Evolutionary conservation across 2,113 vertebrate genomes (phyloP), one percentile per base, ranked within the genome.

Genomic region (Turnix velox): DNA sequence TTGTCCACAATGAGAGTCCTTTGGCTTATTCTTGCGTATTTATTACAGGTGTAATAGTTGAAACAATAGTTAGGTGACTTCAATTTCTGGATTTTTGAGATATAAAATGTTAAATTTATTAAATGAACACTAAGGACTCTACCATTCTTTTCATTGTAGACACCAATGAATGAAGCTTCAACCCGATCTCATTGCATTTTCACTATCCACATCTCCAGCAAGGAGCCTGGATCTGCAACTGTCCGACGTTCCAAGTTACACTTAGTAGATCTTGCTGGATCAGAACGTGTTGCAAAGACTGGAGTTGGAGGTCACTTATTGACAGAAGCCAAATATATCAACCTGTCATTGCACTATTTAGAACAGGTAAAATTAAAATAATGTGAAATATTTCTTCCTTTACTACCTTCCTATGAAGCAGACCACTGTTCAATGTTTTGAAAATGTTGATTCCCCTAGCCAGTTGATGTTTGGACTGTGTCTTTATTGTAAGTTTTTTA

Each of bases 121-220:
- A 13, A 72, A 37, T 85, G 10, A 78, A 39, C 13, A 43, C 0
- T 62, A n/a, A 59, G n/a, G 33, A 30, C 16, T 42, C 17, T 51
- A 87, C 18, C 39, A 20, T 61, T 79, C 73, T 62, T 95, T 54
- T 72, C 15, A 8, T 67, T 84, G 37, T 84, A 99, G 99, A 99
- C 99, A 54, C 99, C 99, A 18, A 98, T 98, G 98, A 99, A 99
- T 95, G 98, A 99, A 97, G 99, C 99, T 6, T 99, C 99, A 57
- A 99, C 99, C 8, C 98, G 99, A 28, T 99, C 99, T 71, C 99
- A 99, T 97, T 99, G 99, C 88, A 98, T 99, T 94, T 99, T 99
- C 96, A 99, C 99, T 4, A 93, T 99, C 95, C 98, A 99, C 87
- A 82, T 99, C 90, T 98, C 98, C 78, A 98, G 98, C 90, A 98